These are phyloP conservation scores for Actinostola sp. DNA, from an alignment of 92 coral and sea anemone genomes.

Conservation along the genomic window DNA sequence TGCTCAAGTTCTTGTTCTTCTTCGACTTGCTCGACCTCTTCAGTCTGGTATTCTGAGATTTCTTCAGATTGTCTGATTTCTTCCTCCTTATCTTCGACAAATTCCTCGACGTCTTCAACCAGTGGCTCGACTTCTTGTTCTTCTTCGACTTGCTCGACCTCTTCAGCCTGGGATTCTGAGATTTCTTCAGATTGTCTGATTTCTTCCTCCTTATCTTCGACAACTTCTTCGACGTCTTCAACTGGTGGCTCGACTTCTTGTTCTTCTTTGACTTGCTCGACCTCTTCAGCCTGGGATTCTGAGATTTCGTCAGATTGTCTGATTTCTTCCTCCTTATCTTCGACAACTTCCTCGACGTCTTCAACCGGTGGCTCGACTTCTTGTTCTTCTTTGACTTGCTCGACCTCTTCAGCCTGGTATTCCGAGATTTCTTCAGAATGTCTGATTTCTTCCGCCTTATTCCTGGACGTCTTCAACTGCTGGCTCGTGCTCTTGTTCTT, in stretches of 20 bases:
- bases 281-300: too few relatives aligned
- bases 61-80: neutral
- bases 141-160: constrained; percentile 10
- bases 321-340: too few relatives aligned
- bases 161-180: neutral
- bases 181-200: constrained; percentile 24
- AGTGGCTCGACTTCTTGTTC: neutral
- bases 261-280: neutral
- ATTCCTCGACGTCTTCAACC: constrained; percentile 10
- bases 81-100: neutral
- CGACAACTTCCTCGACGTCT: too few relatives aligned
- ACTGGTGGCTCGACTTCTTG: neutral
- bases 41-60: constrained; percentile 4
- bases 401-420: too few relatives aligned
- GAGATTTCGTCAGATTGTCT: too few relatives aligned
- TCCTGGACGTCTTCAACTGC: neutral
- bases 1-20: constrained; percentile 1
- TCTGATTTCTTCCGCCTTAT: too few relatives aligned
- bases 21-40: constrained; percentile 7
- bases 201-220: constrained; percentile 15
- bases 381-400: constrained; percentile 8
- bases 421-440: too few relatives aligned
- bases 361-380: neutral
- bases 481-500: neutral
- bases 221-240: neutral